Evolutionary conservation across 2,797 vertebrate species (phyloP).

Genomic region (Eulemur rubriventer): DNA sequence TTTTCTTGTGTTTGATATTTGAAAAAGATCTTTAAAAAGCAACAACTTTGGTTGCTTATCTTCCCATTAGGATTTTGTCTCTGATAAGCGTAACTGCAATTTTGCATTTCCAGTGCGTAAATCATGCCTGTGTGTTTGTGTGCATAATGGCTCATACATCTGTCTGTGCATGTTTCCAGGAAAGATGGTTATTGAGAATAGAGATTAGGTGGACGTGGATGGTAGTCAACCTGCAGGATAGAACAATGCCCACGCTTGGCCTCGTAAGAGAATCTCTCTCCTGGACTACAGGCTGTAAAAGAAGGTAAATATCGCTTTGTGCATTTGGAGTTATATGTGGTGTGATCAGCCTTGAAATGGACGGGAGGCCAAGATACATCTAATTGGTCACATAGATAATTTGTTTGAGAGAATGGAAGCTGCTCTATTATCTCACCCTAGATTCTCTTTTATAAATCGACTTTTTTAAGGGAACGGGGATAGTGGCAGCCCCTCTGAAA

Average conservation of each 20-base stretch:
- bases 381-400: not conserved
- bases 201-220: not conserved
- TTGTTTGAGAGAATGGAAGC: too few species aligned
- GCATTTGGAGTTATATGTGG: not conserved
- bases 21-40: not conserved
- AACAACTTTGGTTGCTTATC: too few species aligned
- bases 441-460: not conserved
- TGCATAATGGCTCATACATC: not conserved
- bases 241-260: not conserved
- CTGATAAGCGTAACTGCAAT: not conserved
- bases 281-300: not conserved
- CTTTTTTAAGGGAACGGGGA: rapidly evolving
- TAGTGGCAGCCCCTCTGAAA: not conserved
- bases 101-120: not conserved
- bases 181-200: not conserved
- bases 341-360: not conserved
- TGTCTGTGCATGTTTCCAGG: too few species aligned
- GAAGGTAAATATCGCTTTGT: not conserved
- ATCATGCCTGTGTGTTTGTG: not conserved
- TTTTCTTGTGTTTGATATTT: not conserved
- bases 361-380: rapidly evolving
- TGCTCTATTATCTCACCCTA: too few species aligned
- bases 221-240: too few species aligned
- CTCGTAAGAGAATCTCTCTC: too few species aligned
- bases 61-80: not conserved